Evolutionary conservation across 2,797 vertebrate genomes (phyloP).

Genomic region (Thamnophis elegans): DNA sequence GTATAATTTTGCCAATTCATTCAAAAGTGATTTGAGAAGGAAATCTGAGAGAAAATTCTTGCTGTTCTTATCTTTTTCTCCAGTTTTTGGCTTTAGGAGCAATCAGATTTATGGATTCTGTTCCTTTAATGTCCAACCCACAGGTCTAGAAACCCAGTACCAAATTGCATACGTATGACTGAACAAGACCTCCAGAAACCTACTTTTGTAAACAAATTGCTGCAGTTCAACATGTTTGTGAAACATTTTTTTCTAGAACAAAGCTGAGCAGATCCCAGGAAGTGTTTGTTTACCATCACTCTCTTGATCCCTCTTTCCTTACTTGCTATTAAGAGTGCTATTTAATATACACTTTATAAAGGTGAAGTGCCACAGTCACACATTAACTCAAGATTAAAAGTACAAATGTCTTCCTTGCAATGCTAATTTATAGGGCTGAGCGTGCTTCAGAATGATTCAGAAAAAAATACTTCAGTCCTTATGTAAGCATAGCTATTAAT

Average conservation of each 20-base stretch:
- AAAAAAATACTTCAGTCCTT: not conserved
- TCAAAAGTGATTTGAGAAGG: not conserved
- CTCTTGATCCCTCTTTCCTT: not conserved
- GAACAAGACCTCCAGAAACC: not conserved
- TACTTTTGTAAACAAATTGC: not conserved
- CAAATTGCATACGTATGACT: not conserved
- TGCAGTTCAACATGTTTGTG: no score
- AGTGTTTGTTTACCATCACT: not conserved
- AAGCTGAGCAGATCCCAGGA: not conserved
- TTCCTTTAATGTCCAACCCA: not conserved
- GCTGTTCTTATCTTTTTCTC: not conserved
- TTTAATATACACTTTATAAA: not conserved
- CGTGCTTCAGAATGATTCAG: not conserved
- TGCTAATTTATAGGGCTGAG: not conserved
- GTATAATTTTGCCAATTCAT: not conserved
- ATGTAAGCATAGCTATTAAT: not conserved
- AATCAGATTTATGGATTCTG: not conserved
- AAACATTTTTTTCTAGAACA: not conserved
- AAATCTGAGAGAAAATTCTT: not conserved
- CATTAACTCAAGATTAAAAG: not conserved
- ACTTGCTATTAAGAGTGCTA: not conserved
- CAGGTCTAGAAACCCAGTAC: not conserved
- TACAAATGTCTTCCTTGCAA: not conserved
- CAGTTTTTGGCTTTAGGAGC: not conserved
- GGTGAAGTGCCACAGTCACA: not conserved